A percentile compares a stretch with the other conserved stretches of the same genome.
Evolutionary conservation across 2,888 invertebrate species (phyloP).

Genomic region (Endotricha flammealis): DNA sequence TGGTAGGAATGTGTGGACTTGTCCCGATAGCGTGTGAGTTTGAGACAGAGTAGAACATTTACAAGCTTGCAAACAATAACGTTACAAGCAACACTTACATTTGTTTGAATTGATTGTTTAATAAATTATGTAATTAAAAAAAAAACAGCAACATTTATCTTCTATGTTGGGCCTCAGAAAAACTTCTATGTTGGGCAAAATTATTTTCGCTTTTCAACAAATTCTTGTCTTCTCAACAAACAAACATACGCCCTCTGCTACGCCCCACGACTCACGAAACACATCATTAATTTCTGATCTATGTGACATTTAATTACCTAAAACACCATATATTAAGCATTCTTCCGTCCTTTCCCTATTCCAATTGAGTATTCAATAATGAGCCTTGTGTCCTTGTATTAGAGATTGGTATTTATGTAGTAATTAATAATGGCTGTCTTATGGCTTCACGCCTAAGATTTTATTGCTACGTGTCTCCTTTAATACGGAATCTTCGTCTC

Average conservation of each 20-base stretch:
- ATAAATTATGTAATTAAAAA: no score
- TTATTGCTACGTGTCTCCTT: constrained; percentile 44
- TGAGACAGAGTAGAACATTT: no score
- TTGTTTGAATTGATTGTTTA: no score
- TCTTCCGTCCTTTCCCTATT: constrained; percentile 61
- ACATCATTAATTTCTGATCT: constrained; percentile 77
- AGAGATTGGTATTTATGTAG: constrained; percentile 23
- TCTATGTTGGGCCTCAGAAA: no score
- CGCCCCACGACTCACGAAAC: constrained; percentile 56
- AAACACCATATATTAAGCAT: constrained; percentile 75
- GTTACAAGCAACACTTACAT: no score
- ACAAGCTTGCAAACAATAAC: no score
- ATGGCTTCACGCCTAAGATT: constrained; percentile 77
- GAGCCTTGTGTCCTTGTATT: constrained; percentile 18
- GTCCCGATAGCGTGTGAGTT: no score
- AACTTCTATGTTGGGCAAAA: no score
- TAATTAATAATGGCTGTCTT: constrained; percentile 72
- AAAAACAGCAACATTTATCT: no score
- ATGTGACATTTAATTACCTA: constrained; percentile 79
- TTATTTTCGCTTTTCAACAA: background rate
- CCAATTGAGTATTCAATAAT: constrained; percentile 22
- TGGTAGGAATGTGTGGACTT: no score
- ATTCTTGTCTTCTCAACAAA: background rate
- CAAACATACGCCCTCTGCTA: constrained; percentile 1
- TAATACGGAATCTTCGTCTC: constrained; percentile 8